Evolutionary conservation across 2,113 vertebrate species (phyloP).

Genomic region (Hiodon alosoides): DNA sequence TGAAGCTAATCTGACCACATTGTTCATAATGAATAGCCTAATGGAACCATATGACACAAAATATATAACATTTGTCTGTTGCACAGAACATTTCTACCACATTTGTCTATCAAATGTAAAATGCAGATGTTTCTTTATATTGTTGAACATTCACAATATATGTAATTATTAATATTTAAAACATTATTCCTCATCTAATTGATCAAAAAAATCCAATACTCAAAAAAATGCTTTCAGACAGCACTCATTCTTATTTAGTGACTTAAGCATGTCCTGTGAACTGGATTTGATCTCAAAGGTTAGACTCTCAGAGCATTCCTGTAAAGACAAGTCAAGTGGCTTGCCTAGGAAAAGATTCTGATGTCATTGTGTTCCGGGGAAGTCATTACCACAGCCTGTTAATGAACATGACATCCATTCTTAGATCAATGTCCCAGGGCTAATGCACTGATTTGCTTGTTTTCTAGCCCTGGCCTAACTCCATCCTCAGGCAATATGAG

Average conservation of each 20-base stretch:
- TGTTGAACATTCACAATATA: too few relatives aligned
- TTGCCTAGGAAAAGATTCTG: conserved; percentile 78
- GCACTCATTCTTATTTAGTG: conserved; percentile 81
- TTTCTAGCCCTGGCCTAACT: conserved; percentile 85
- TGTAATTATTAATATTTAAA: too few relatives aligned
- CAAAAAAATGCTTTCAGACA: too few relatives aligned
- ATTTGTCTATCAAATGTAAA: too few relatives aligned
- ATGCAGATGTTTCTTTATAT: too few relatives aligned
- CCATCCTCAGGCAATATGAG: conserved; percentile 84
- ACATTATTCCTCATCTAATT: too few relatives aligned
- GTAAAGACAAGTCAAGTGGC: conserved; percentile 82
- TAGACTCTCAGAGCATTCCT: conserved; percentile 75
- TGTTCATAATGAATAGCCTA: too few relatives aligned
- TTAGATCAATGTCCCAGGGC: conserved; percentile 44
- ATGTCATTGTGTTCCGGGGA: conserved; percentile 91
- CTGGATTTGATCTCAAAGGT: conserved; percentile 73
- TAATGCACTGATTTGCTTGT: conserved; percentile 86
- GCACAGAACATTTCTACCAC: too few relatives aligned
- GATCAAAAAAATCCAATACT: too few relatives aligned
- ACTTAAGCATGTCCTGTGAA: conserved; percentile 81
- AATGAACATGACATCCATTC: conserved; percentile 61
- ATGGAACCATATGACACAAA: not conserved
- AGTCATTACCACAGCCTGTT: conserved; percentile 89
- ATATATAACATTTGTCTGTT: not conserved
- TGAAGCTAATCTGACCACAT: too few relatives aligned